Evolutionary conservation across 2,113 vertebrate species (phyloP), one percentile per base, ranked within the genome.

Genomic region (Cavia porcellus): DNA sequence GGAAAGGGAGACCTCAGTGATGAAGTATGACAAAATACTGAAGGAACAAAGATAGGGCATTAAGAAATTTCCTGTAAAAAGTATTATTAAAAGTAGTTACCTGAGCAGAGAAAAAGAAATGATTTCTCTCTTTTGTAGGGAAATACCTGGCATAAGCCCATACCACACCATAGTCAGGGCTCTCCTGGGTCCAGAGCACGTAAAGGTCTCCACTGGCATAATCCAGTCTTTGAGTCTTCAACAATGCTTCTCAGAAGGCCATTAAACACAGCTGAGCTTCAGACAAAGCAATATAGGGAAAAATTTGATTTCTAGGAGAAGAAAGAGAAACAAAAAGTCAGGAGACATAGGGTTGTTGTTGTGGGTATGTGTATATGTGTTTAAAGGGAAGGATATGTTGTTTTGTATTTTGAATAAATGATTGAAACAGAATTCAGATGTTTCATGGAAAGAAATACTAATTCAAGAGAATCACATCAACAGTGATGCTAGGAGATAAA

Each of bases 381-480:
- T 62, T 91, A 52, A 2, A 10, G 47, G 17, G 35, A 82, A 90
- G 7, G 11, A 91, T 52, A 17, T 80, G 91, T 81, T 81, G 14
- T 84, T 68, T 62, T 79, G 5, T 83, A 45, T 88, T 80, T 93
- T 89, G n/a, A 86, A 75, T 59, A 86, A 86, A 47, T 83, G 42
- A 70, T 38, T 85, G 32, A 2, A 94, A 70, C 50, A 92, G 15
- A 89, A 90, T 84, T 70, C 5, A 82, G 3, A 50, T 24, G 66
- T 86, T 90, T 86, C 72, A 52, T 32, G 32, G 50, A n/a, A 84
- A 77, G 45, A 93, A 84, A 84, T 59, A 59, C n/a, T 79, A 93
- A 85, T 25, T 68, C n/a, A 81, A 42, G 79, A 79, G 55, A 79
- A 80, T 80, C 13, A 88, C 62, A 45, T 90, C 35, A 74, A 32